Conservation (phyloP, 1,140 invertebrate genomes). For the Drosophila arizonae region DNA sequence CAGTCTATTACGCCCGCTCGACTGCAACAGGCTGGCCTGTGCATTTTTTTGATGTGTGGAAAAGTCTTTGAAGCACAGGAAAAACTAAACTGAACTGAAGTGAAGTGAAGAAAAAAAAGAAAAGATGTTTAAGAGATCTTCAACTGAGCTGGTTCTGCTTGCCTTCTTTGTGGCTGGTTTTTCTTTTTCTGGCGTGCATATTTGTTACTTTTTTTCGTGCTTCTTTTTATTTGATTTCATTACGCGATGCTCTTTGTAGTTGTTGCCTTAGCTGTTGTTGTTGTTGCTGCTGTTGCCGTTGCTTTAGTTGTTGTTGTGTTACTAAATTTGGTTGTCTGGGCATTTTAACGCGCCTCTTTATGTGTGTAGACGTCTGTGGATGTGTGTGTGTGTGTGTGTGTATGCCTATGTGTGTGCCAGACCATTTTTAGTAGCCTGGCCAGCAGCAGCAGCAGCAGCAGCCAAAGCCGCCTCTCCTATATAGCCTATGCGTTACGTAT, state of each 20-base stretch:
- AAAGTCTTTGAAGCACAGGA: slow-evolving; percentile 10
- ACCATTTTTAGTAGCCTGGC: slow-evolving; percentile 76
- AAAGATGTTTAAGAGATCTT: slow-evolving; percentile 1
- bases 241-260: slow-evolving; percentile 55
- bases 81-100: background rate
- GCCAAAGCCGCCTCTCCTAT: slow-evolving; percentile 54
- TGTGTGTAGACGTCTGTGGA: slow-evolving; percentile 5
- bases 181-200: slow-evolving; percentile 33
- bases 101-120: slow-evolving; percentile 13
- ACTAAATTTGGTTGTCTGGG: slow-evolving; percentile 80
- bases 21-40: too few relatives aligned
- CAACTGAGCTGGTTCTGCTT: slow-evolving; percentile 35
- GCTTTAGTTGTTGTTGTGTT: slow-evolving; percentile 68
- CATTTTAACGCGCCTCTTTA: slow-evolving; percentile 57
- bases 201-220: slow-evolving; percentile 28
- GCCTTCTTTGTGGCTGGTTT: slow-evolving; percentile 14
- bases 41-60: background rate
- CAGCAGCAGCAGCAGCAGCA: slow-evolving; percentile 23
- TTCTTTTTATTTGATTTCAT: slow-evolving; percentile 77
- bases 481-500: slow-evolving; percentile 39
- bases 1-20: too few relatives aligned
- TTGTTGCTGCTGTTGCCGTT: slow-evolving; percentile 40
- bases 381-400: slow-evolving; percentile 35
- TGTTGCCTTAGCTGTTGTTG: slow-evolving; percentile 28
- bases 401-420: slow-evolving; percentile 43